Evolutionary conservation across 1,140 invertebrate genomes (phyloP).

Genomic region (Lerema accius): DNA sequence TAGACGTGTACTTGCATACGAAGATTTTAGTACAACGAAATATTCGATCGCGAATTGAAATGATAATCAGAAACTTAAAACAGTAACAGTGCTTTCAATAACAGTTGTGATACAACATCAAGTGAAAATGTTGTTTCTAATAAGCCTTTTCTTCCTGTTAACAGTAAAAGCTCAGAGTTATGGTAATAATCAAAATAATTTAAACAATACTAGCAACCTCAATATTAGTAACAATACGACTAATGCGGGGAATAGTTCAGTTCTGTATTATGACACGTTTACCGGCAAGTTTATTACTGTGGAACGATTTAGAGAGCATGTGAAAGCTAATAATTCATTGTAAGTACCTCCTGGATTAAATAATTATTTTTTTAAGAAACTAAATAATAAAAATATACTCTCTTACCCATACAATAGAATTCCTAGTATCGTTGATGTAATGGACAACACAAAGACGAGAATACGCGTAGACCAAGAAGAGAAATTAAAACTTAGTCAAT

Average conservation of each 20-base stretch:
- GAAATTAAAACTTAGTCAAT: too few species aligned
- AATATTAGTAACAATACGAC: neutral
- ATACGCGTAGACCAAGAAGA: too few species aligned
- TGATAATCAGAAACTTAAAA: too few species aligned
- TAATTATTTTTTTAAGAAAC: too few species aligned
- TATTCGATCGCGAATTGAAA: too few species aligned
- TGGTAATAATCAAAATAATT: neutral
- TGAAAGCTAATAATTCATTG: slow-evolving; percentile 46
- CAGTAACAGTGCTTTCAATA: neutral
- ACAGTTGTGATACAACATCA: neutral
- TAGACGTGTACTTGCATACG: neutral
- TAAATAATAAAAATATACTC: too few species aligned
- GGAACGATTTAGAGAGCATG: slow-evolving; percentile 40
- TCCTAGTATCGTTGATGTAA: too few species aligned
- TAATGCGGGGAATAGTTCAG: neutral
- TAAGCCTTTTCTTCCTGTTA: neutral
- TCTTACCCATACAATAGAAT: too few species aligned
- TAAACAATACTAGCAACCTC: too few species aligned
- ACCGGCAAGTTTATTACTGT: slow-evolving; percentile 35
- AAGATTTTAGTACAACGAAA: neutral
- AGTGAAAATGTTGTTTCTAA: neutral
- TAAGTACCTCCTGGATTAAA: slow-evolving; percentile 44
- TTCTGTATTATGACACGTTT: slow-evolving; percentile 44
- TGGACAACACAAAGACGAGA: too few species aligned
- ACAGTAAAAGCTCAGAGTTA: neutral